Evolutionary conservation across 1,140 invertebrate genomes (phyloP).

Genomic region (Hyposmocoma kahamanoa): DNA sequence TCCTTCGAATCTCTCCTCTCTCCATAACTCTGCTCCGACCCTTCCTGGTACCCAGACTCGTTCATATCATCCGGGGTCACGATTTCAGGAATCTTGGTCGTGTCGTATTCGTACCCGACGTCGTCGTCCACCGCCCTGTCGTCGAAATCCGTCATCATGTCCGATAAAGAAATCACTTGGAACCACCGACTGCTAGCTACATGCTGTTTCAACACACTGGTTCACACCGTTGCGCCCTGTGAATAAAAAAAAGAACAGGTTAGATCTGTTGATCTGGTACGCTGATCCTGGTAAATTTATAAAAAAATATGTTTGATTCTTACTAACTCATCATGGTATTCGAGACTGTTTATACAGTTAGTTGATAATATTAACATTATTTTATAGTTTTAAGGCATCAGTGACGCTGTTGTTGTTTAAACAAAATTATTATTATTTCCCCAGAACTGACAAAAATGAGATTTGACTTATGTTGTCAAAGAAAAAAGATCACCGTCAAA

Average conservation of each 20-base stretch:
- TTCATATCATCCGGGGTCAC: slow-evolving; percentile 60
- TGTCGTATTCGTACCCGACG: slow-evolving; percentile 55
- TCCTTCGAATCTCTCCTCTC: slow-evolving; percentile 58
- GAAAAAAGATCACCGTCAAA: no score
- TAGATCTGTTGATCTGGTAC: no score
- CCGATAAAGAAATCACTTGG: slow-evolving; percentile 12
- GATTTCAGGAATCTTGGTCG: slow-evolving; percentile 57
- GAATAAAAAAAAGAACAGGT: slow-evolving; percentile 30
- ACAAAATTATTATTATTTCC: no score
- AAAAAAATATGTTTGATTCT: no score
- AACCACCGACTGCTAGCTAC: slow-evolving; percentile 49
- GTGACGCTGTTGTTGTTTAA: no score
- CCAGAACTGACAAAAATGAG: no score
- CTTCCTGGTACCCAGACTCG: slow-evolving; percentile 61
- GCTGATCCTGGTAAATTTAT: no score
- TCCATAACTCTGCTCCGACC: slow-evolving; percentile 55
- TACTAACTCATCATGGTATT: no score
- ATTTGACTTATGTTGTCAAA: no score
- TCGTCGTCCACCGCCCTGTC: slow-evolving; percentile 45
- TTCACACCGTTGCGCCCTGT: slow-evolving; percentile 45
- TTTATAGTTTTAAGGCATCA: no score
- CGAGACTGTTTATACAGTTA: no score
- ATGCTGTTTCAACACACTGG: slow-evolving; percentile 37
- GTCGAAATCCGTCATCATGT: slow-evolving; percentile 50
- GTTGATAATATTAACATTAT: no score